Evolutionary conservation across 2,888 invertebrate species (phyloP).

Genomic region (Tillus elongatus): DNA sequence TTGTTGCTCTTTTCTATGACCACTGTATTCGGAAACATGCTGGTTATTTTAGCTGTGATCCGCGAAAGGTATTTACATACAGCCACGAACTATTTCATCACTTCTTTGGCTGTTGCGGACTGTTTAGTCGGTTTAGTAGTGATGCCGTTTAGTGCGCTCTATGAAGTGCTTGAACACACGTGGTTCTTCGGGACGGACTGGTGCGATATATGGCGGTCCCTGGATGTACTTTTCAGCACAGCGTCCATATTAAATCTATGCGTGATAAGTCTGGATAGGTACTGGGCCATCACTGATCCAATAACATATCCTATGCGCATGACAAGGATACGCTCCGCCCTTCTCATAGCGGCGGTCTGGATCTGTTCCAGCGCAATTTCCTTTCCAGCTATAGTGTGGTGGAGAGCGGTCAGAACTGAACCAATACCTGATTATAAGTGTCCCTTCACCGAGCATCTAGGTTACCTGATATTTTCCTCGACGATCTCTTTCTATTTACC

Average conservation of each 20-base stretch:
- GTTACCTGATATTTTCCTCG: conserved; percentile 94
- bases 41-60: conserved; percentile 89
- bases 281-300: conserved; percentile 98
- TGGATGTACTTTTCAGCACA: conserved; percentile 95
- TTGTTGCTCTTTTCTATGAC: conserved; percentile 81
- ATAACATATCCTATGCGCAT: conserved; percentile 94
- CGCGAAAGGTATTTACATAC: conserved; percentile 91
- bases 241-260: conserved; percentile 96
- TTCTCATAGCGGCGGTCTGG: conserved; percentile 91
- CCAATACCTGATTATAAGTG: conserved; percentile 79
- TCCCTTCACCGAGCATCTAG: conserved; percentile 92
- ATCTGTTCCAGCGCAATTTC: conserved; percentile 93
- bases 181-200: conserved; percentile 94
- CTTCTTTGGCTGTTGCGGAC: conserved; percentile 93
- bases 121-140: conserved; percentile 93
- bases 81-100: conserved; percentile 95
- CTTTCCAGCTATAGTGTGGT: conserved; percentile 96
- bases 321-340: conserved; percentile 77
- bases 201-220: conserved; percentile 96
- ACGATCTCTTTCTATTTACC: conserved; percentile 97
- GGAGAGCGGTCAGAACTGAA: conserved; percentile 78
- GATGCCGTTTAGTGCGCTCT: conserved; percentile 93
- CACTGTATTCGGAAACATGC: conserved; percentile 89
- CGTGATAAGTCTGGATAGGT: conserved; percentile 91
- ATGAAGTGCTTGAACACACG: conserved; percentile 78